Percentiles rank a stretch among this genome's conserved stretches.
Conservation (phyloP, 2,888 invertebrate species). For the Drosophila ustulata region DNA sequence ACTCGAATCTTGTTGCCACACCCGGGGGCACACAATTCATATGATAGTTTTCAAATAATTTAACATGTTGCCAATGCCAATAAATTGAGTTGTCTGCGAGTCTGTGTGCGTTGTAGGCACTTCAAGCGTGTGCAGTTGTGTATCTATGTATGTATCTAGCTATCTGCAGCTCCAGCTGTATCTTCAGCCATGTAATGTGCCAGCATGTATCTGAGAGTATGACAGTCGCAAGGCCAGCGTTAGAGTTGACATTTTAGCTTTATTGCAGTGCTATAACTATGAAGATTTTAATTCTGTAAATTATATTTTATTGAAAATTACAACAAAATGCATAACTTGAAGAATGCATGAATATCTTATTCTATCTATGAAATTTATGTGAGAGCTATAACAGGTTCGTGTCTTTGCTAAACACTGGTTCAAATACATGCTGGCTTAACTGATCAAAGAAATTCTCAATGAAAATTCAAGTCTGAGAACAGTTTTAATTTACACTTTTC, state of each 20-base stretch:
- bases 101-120: constrained; percentile 5
- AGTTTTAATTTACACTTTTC: too few relatives aligned
- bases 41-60: constrained; percentile 64
- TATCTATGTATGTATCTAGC: constrained; percentile 10
- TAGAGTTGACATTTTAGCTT: constrained; percentile 5
- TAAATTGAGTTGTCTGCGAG: constrained; percentile 70
- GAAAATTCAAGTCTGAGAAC: too few relatives aligned
- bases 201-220: constrained; percentile 17
- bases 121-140: constrained; percentile 22
- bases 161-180: constrained; percentile 4
- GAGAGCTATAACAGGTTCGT: too few relatives aligned
- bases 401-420: too few relatives aligned
- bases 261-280: neutral
- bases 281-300: too few relatives aligned
- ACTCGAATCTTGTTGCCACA: constrained; percentile 3
- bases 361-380: too few relatives aligned
- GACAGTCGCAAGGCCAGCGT: constrained; percentile 10
- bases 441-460: too few relatives aligned
- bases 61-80: constrained; percentile 60
- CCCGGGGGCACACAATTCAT: constrained; percentile 34
- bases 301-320: too few relatives aligned
- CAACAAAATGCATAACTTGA: too few relatives aligned
- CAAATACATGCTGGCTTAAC: too few relatives aligned
- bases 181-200: neutral
- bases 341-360: too few relatives aligned